Evolutionary conservation across 2,113 vertebrate species (phyloP).

Genomic region (Etia nguti): DNA sequence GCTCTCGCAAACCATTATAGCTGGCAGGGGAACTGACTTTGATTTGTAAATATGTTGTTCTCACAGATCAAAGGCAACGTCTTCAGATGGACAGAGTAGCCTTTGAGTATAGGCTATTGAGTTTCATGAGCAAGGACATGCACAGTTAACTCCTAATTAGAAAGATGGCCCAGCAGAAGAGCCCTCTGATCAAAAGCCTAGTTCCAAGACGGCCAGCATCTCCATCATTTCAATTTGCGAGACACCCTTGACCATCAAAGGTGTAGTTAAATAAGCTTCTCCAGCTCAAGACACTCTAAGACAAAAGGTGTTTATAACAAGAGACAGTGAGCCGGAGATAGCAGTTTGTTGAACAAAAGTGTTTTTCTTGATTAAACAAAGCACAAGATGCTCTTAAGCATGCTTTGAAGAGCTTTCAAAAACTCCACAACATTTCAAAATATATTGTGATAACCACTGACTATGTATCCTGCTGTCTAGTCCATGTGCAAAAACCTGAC

Average conservation of each 20-base stretch:
- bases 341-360: background rate
- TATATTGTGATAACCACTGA: background rate
- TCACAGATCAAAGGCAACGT: conserved; percentile 51
- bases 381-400: background rate
- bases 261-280: conserved; percentile 15
- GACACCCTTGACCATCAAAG: conserved; percentile 58
- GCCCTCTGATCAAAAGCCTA: conserved; percentile 55
- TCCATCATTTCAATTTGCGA: conserved; percentile 37
- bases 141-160: conserved; percentile 55
- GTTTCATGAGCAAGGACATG: conserved; percentile 47
- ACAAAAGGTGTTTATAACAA: conserved; percentile 25
- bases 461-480: background rate
- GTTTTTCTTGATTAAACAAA: conserved; percentile 12
- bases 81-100: conserved; percentile 25
- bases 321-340: background rate
- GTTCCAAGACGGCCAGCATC: conserved; percentile 18
- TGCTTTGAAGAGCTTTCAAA: background rate
- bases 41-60: conserved; percentile 54
- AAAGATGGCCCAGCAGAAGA: conserved; percentile 15
- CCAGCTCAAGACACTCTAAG: conserved; percentile 16
- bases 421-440: background rate
- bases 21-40: conserved; percentile 21
- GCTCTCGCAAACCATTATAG: background rate
- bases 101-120: conserved; percentile 44
- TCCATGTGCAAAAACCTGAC: background rate